phyloP scores from a whole-genome alignment of 2,888 invertebrate genomes.

The Sphaeridia pumilis region DNA sequence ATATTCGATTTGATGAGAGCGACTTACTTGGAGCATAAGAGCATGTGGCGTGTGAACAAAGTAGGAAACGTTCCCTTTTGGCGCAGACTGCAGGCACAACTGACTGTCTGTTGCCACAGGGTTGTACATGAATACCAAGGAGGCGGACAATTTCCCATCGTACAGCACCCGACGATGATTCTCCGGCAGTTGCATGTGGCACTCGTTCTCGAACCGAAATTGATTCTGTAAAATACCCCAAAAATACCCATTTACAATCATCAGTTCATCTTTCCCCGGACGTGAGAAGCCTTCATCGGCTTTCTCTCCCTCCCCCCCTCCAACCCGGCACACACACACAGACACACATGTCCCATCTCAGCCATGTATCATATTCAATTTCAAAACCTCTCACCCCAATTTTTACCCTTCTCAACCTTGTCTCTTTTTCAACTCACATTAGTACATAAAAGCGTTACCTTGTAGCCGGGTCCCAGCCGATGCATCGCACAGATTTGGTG shows the following conservation, averaged over 20 bases:
- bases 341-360: too few relatives aligned
- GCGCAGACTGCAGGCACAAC: conserved; percentile 94
- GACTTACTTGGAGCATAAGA: conserved; percentile 90
- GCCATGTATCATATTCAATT: too few relatives aligned
- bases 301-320: neutral
- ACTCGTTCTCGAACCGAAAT: conserved; percentile 99
- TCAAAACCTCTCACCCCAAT: too few relatives aligned
- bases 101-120: conserved; percentile 99
- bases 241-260: conserved; percentile 1
- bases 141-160: conserved; percentile 92
- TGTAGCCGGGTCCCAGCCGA: conserved; percentile 94
- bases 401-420: too few relatives aligned
- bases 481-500: conserved; percentile 99
- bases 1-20: too few relatives aligned
- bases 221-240: conserved; percentile 65
- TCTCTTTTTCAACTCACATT: too few relatives aligned
- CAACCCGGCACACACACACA: too few relatives aligned
- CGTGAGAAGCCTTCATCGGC: neutral
- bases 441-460: conserved; percentile 59
- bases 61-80: conserved; percentile 92
- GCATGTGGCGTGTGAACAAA: conserved; percentile 99
- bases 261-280: neutral
- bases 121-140: conserved; percentile 99
- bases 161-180: conserved; percentile 62
- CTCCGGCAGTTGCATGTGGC: conserved; percentile 86